Evolutionary conservation across 2,888 invertebrate species (phyloP).

Genomic region (Acleris emargana): DNA sequence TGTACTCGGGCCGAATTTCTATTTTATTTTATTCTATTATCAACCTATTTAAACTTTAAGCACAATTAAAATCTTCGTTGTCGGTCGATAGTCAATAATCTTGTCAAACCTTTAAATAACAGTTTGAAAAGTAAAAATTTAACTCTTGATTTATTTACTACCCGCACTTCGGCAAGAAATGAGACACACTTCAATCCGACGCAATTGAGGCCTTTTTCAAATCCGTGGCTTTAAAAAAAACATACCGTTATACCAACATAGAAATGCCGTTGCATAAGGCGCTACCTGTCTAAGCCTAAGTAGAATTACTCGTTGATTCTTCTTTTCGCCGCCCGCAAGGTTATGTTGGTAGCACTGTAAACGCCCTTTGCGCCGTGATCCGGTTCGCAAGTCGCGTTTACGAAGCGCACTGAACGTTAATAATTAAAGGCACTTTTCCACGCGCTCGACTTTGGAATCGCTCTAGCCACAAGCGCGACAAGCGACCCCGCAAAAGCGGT

Average conservation of each 20-base stretch:
- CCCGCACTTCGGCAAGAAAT: neutral
- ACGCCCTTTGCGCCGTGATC: conserved; percentile 44
- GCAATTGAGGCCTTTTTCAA: conserved; percentile 20
- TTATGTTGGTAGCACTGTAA: conserved; percentile 5
- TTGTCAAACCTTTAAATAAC: neutral
- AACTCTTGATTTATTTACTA: conserved; percentile 5
- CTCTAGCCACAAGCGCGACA: conserved; percentile 7
- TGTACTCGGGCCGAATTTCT: too few species aligned
- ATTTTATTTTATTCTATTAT: too few species aligned
- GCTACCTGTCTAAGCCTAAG: neutral
- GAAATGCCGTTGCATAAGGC: neutral
- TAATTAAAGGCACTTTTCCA: conserved; percentile 75
- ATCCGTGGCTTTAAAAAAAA: conserved; percentile 47
- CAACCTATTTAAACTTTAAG: too few species aligned
- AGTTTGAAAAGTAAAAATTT: neutral
- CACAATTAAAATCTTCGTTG: too few species aligned
- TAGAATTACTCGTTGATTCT: neutral
- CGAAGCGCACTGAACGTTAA: conserved; percentile 64
- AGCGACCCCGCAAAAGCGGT: neutral
- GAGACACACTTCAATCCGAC: conserved; percentile 15
- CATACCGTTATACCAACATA: conserved; percentile 25
- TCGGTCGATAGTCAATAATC: too few species aligned
- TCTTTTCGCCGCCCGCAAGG: conserved; percentile 7
- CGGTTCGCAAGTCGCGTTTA: conserved; percentile 53
- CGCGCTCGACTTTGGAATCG: conserved; percentile 39